Evolutionary conservation across 2,888 invertebrate genomes (phyloP).

Genomic region (Trachelus stipa): DNA sequence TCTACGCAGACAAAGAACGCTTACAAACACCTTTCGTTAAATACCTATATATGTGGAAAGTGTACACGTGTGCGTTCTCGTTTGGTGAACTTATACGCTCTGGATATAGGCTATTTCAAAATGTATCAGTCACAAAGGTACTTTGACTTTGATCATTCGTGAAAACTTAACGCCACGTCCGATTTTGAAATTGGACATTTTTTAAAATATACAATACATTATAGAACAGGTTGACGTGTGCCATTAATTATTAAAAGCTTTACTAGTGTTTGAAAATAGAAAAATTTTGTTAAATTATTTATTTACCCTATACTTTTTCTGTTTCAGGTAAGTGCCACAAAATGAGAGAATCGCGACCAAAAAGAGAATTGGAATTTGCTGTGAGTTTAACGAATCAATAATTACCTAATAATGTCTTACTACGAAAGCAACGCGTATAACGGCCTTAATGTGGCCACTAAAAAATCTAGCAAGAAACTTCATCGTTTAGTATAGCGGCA

Average conservation of each 20-base stretch:
- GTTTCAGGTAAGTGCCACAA: not conserved
- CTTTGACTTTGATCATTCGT: not conserved
- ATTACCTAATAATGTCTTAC: not conserved
- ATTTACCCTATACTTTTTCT: not conserved
- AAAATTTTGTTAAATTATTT: not conserved
- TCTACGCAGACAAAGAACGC: constrained; percentile 8
- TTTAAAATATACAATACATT: not conserved
- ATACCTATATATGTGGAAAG: not conserved
- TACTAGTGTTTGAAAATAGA: not conserved
- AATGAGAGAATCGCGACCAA: too few species aligned
- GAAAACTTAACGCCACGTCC: not conserved
- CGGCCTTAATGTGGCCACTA: not conserved
- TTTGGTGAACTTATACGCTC: not conserved
- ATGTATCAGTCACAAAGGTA: not conserved
- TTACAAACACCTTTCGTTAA: not conserved
- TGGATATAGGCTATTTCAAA: not conserved
- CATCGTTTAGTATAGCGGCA: not conserved
- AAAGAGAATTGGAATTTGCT: not conserved
- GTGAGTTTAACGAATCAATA: not conserved
- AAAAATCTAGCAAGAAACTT: not conserved
- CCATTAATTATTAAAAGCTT: too few species aligned
- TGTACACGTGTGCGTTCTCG: not conserved
- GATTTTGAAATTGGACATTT: not conserved
- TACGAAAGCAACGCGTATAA: not conserved
- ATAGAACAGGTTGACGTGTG: too few species aligned